These are phyloP conservation scores for Typhlomys cinereus DNA, from an alignment of 2,113 vertebrate species.

Conservation along the genomic window DNA sequence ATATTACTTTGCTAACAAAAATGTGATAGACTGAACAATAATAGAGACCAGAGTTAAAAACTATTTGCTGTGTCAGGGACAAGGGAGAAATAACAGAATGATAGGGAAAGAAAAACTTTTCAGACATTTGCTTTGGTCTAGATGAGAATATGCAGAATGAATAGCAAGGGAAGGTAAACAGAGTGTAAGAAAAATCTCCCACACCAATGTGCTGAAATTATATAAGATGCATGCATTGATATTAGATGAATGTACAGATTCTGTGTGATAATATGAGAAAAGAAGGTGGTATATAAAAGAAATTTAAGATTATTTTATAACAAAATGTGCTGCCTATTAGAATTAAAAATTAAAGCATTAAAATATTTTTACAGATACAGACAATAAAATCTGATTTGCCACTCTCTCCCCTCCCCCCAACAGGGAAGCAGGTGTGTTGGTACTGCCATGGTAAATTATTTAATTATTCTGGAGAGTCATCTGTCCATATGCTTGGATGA, in stretches of 20 bases:
- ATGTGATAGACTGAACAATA: neutral
- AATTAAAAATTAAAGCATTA: slow-evolving; percentile 32
- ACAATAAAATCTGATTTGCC: neutral
- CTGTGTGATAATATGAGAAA: neutral
- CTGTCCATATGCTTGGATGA: neutral
- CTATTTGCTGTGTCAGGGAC: neutral
- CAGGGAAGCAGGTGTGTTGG: neutral
- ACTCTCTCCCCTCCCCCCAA: rapidly evolving
- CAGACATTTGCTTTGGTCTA: neutral
- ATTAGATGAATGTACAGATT: neutral
- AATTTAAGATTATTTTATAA: neutral
- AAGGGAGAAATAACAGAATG: neutral
- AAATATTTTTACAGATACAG: neutral
- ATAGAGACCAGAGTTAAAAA: neutral
- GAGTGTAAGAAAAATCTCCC: neutral
- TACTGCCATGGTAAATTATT: neutral
- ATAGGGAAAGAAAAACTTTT: neutral
- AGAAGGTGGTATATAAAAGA: neutral
- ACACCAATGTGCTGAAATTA: neutral
- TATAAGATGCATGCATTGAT: neutral
- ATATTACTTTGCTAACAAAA: slow-evolving; percentile 52
- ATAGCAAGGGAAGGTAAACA: neutral
- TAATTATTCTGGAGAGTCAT: neutral
- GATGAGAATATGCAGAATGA: neutral
- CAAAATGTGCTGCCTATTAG: neutral